Conservation (phyloP, 2,888 invertebrate genomes). For the Hirtodrosophila histrioides region DNA sequence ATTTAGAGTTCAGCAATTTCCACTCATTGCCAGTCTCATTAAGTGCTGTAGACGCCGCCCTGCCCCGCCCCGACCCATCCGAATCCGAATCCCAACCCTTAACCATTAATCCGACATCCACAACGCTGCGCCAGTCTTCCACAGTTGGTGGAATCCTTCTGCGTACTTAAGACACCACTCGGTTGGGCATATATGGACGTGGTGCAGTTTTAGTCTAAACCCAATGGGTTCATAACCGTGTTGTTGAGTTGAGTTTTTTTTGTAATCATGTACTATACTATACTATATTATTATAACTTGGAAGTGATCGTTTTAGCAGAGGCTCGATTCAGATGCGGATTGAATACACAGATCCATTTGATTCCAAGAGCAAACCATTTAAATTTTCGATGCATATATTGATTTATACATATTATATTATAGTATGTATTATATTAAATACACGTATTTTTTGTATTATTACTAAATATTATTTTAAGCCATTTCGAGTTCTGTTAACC, state of each 20-base stretch:
- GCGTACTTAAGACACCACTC: slow-evolving; percentile 66
- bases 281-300: slow-evolving; percentile 1
- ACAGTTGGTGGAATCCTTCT: slow-evolving; percentile 22
- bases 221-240: slow-evolving; percentile 84
- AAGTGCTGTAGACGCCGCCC: too few relatives aligned
- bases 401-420: slow-evolving; percentile 49
- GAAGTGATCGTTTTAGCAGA: slow-evolving; percentile 5
- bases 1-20: slow-evolving; percentile 16
- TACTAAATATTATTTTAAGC: slow-evolving; percentile 67
- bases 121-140: slow-evolving; percentile 5
- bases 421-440: slow-evolving; percentile 58
- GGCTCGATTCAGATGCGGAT: slow-evolving; percentile 4
- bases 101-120: not conserved
- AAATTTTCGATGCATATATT: slow-evolving; percentile 41
- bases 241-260: slow-evolving; percentile 64
- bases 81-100: not conserved
- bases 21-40: slow-evolving; percentile 23
- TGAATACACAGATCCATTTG: not conserved
- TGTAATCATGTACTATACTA: slow-evolving; percentile 40
- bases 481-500: slow-evolving; percentile 71
- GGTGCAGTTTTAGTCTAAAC: slow-evolving; percentile 81
- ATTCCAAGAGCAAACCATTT: slow-evolving; percentile 47
- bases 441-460: slow-evolving; percentile 76
- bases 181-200: slow-evolving; percentile 31
- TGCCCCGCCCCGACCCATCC: not conserved